Evolutionary conservation across 2,888 invertebrate species (phyloP), one percentile per base, ranked within the genome.

Genomic region (Eulithis testata): DNA sequence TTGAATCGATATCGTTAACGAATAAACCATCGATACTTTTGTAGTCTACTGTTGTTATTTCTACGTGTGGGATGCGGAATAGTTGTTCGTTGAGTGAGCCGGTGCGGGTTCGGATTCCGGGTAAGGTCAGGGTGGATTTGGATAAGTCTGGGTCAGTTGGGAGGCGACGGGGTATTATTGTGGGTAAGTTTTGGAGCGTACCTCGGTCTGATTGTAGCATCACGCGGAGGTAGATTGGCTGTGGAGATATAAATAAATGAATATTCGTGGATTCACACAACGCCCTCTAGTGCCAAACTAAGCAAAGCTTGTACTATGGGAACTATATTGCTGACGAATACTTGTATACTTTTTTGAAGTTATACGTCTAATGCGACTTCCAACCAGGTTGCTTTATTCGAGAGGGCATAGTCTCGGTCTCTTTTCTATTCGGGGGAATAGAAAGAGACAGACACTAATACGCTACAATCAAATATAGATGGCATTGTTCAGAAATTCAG

Each of bases 151-250:
- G 89, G 85, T 88, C 86, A 71, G 79, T 86, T 64, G 78, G 87
- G 36, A 72, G 75, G 44, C 71, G 74, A 43, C 68, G 80, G 72
- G 62, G 76, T 55, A 55, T 70, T 63, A 67, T 7, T 85, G 37
- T 14, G 58, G 87, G 83, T 71, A 52, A 12, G 94, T 94, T 94
- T 82, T 91, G 89, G 86, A 95, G 89, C 88, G 93, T 96, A 97
- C 97, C 97, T 97, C 96, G 94, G 85, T 96, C 95, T 81, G 94
- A 91, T 82, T 94, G 94, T 76, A 97, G 94, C 88, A 94, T 91
- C 90, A 96, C 94, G 82, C 94, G 95, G 77, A 97, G 94, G 94
- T 95, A 97, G 89, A 97, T 96, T 80, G 97, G 97, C 97, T 97
- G 95, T 60, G 65, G 66, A 66, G 57, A 47, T 66, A 40, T 49